Base-by-base conservation (phyloP, 2,113 vertebrate species). In the Taurulus bubalis region DNA sequence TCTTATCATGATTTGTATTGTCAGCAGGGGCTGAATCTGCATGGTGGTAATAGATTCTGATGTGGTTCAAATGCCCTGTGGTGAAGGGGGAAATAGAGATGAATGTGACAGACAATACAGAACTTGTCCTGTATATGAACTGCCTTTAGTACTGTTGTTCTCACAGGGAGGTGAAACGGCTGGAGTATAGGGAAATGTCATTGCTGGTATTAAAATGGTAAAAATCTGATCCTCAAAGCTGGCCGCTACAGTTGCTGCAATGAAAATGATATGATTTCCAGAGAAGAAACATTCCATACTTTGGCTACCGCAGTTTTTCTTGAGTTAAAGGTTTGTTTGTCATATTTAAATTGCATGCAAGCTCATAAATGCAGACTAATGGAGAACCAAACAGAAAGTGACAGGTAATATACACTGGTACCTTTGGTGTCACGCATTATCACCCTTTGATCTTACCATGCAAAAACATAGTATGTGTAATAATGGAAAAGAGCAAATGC, bases 1-100 rank as follows among this genome's bases (percentile, higher is more conserved):
- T 93, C 90, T 90, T 91, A 93, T 93, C 90, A 82, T 93, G 88
- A 94, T 94, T 92, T 93, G 93, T 94, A 90, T 89, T 93, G 90
- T 93, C 91, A 90, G 85, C 76, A 55, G 86, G 87, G 81, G 90
- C 85, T 82, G 88, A 87, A 94, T 91, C 86, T 90, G 88, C 87
- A 89, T 93, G 92, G 79, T 78, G 86, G 84, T 92, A 92, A 93
- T 93, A 90, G 92, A 92, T 92, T 90, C 89, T 92, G 90, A 91
- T 89, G 90, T 88, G 87, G 89, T 92, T 94, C 90, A 91, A 93
- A 94, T 92, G 93, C 83, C 93, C 88, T 62, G 70, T 79, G 77
- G 91, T 93, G 85, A 90, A 91, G 82, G 82, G 49, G 79, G 82
- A 92, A 91, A 92, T 90, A 92, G 88, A 93, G 90, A 94, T 94